Evolutionary conservation across 2,797 vertebrate genomes (phyloP), one percentile per base, ranked within the genome.

Genomic region (Tragelaphus oryx): DNA sequence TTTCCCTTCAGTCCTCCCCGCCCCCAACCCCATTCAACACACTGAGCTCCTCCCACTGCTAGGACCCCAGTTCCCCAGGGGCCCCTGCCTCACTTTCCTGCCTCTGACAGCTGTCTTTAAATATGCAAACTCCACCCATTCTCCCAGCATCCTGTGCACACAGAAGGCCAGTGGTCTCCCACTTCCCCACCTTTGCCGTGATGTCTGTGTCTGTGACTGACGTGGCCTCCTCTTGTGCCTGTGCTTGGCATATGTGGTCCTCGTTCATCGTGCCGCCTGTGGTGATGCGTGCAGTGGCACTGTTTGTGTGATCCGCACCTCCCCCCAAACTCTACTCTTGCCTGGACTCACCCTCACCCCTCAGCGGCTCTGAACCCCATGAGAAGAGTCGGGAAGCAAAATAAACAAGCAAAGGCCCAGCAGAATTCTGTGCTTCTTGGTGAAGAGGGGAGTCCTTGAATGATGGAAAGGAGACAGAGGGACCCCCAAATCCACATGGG

Each of bases 401-500:
- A 97, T 98, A 97, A 98, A 97, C 96, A 98, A 97, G 93, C 96
- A 96, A 97, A 97, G 95, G 95, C 96, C 97, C 96, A 97, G 96
- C 96, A 97, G 95, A 97, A 96, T 97, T 97, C 91, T 98, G 97
- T 98, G 97, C 97, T 98, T 98, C 96, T 98, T 98, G 97, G 81
- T 92, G 79, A 96, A 95, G 62, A 60, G 68, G 54, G 85, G 80
- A 93, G 76, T 91, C 89, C 88, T 95, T 95, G 83, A 89, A 91
- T 93, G 92, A 59, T 11, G 4, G 87, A 71, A 82, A 55, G 96
- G 79, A 96, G 82, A 91, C 57, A 86, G 41, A 80, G 50, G 87
- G 48, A 78, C 75, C 75, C 83, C 91, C 46, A 74, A 95, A 95
- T 94, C 89, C 95, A 93, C 7, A 93, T 33, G 89, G 95, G 91